phyloP scores from a whole-genome alignment of 1,140 invertebrate species.

The Aphis gossypii region DNA sequence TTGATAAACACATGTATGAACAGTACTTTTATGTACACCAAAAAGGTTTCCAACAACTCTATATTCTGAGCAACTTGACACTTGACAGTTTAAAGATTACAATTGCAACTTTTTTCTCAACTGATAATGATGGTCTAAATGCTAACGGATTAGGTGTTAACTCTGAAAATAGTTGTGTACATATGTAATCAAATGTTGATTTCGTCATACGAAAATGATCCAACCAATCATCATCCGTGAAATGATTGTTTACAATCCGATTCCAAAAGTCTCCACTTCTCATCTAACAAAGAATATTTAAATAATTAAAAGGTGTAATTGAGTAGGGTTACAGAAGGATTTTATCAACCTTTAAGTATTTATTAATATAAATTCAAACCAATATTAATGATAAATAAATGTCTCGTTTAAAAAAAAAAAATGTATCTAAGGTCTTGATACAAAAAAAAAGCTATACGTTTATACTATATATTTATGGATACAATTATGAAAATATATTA shows the following conservation, averaged over 20 bases:
- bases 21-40: conserved; percentile 29
- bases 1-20: conserved; percentile 18
- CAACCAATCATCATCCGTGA: neutral
- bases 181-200: conserved; percentile 32
- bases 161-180: neutral
- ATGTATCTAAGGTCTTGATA: neutral
- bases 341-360: neutral
- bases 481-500: neutral
- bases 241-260: neutral
- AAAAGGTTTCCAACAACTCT: conserved; percentile 25
- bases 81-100: conserved; percentile 15
- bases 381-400: neutral
- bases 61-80: conserved; percentile 31
- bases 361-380: neutral
- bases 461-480: neutral
- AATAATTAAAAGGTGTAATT: conserved; percentile 3
- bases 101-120: conserved; percentile 22
- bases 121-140: conserved; percentile 18
- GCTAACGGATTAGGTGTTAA: conserved; percentile 16
- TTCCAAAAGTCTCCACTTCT: conserved; percentile 33
- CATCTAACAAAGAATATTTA: conserved; percentile 7
- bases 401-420: neutral
- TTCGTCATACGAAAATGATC: conserved; percentile 23
- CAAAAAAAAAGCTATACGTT: neutral
- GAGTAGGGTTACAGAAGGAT: conserved; percentile 3